A percentile compares a stretch with the other conserved stretches of the same genome.
These are phyloP conservation scores for Venustaconcha ellipsiformis DNA, from an alignment of 1,140 invertebrate genomes.

Conservation along the genomic window DNA sequence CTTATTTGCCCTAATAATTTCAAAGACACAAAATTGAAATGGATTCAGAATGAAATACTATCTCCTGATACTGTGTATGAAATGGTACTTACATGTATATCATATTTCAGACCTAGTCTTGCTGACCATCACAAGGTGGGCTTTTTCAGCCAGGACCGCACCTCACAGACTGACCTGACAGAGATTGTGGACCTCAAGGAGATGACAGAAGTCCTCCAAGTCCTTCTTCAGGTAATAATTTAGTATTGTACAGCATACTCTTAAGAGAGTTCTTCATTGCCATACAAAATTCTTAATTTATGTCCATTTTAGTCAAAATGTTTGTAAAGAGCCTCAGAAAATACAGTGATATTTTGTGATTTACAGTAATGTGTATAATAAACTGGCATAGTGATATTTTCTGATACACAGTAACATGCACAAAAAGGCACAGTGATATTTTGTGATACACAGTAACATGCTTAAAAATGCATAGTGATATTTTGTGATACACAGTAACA, in stretches of 20 bases:
- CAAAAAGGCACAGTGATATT: too few relatives aligned
- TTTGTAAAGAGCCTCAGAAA: too few relatives aligned
- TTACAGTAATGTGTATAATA: too few relatives aligned
- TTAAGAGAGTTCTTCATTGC: neutral
- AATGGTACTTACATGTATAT: neutral
- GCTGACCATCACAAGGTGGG: slow-evolving; percentile 66
- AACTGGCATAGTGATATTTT: too few relatives aligned
- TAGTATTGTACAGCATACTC: neutral
- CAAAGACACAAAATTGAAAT: neutral
- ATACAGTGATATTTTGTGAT: too few relatives aligned
- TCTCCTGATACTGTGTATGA: neutral
- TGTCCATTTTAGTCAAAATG: neutral
- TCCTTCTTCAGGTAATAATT: slow-evolving; percentile 53
- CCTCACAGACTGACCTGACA: slow-evolving; percentile 63
- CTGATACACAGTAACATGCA: too few relatives aligned
- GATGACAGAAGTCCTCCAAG: slow-evolving; percentile 64
- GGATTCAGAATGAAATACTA: neutral
- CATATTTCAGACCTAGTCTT: slow-evolving; percentile 55
- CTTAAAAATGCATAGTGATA: too few relatives aligned
- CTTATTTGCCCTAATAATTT: neutral
- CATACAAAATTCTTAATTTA: neutral
- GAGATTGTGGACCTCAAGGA: slow-evolving; percentile 67
- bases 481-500: too few relatives aligned
- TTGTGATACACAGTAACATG: too few relatives aligned
- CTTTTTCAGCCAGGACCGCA: slow-evolving; percentile 64